A percentile compares a stretch with the other conserved stretches of the same genome.
These are phyloP conservation scores for Zingel zingel DNA, from an alignment of 2,113 vertebrate genomes.

Conservation along the genomic window DNA sequence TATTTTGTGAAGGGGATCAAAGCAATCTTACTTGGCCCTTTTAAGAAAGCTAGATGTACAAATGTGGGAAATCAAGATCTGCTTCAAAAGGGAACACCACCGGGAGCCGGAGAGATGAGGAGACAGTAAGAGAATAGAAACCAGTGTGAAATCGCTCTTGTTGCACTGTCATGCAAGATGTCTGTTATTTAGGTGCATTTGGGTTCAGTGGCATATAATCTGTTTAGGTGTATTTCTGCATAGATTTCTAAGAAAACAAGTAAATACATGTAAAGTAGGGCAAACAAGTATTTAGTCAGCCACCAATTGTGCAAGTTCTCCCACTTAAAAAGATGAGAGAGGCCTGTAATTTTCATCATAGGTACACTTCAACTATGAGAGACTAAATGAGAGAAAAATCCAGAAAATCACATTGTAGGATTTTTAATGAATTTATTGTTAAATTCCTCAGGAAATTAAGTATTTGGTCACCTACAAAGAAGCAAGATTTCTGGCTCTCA, in stretches of 20 bases:
- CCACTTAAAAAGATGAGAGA: too few species aligned
- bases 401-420: too few species aligned
- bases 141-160: constrained; percentile 66
- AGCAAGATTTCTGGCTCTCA: too few species aligned
- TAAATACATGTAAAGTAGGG: not conserved
- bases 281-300: too few species aligned
- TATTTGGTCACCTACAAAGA: too few species aligned
- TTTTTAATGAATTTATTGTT: too few species aligned
- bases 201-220: constrained; percentile 1
- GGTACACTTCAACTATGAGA: too few species aligned
- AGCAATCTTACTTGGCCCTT: constrained; percentile 67
- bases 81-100: constrained; percentile 69
- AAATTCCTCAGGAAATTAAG: too few species aligned
- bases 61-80: constrained; percentile 72
- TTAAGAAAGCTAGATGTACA: constrained; percentile 70
- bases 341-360: too few species aligned
- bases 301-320: too few species aligned
- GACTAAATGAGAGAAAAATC: too few species aligned
- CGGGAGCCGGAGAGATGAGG: constrained; percentile 64
- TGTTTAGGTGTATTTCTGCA: constrained; percentile 4
- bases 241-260: not conserved
- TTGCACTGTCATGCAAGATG: constrained; percentile 33
- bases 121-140: constrained; percentile 56
- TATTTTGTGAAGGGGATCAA: constrained; percentile 72
- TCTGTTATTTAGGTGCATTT: constrained; percentile 17